Evolutionary conservation across 2,113 vertebrate species (phyloP).

Genomic region (Podiceps cristatus): DNA sequence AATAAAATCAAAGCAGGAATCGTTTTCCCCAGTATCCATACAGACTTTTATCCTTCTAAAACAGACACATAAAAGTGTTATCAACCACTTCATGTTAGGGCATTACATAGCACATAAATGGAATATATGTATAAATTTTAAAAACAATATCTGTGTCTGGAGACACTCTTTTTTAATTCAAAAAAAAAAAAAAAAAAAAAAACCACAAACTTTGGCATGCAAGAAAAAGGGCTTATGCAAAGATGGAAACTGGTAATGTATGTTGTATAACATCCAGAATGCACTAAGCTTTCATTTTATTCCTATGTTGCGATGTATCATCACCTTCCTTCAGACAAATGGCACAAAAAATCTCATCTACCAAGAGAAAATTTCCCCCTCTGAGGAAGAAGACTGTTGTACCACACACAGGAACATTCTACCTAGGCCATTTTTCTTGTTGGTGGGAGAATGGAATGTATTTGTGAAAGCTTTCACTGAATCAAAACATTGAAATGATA

Average conservation of each 20-base stretch:
- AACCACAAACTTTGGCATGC: background rate
- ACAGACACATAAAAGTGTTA: background rate
- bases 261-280: background rate
- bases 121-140: background rate
- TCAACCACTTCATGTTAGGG: background rate
- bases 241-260: background rate
- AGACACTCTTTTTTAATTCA: background rate
- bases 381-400: background rate
- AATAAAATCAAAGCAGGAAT: background rate
- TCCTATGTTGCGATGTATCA: background rate
- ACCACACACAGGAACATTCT: background rate
- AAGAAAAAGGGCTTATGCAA: background rate
- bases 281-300: background rate
- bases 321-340: background rate
- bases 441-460: background rate
- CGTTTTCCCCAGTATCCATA: background rate
- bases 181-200: background rate
- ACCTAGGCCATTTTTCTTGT: background rate
- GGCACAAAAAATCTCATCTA: background rate
- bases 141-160: background rate
- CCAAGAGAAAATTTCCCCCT: background rate
- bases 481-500: constrained; percentile 15
- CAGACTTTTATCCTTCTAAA: background rate
- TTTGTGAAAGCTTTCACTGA: background rate
- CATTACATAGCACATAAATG: rapidly evolving